Evolutionary conservation across 2,113 vertebrate species (phyloP), one percentile per base, ranked within the genome.

Genomic region (Hippocampus zosterae): DNA sequence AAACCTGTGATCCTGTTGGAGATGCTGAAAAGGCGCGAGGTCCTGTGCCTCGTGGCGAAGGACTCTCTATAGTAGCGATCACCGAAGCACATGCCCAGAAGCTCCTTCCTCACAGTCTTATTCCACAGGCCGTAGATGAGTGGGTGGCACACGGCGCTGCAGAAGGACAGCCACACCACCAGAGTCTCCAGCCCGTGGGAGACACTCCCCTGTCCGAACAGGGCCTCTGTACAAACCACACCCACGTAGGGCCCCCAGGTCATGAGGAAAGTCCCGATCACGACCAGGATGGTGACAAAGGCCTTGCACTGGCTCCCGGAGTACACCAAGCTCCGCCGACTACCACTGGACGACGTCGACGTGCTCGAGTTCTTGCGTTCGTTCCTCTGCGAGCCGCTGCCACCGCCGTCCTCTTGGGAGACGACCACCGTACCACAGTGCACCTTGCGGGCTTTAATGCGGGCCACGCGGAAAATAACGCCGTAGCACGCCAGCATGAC

Each of bases 121-220:
- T 99, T 99, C 98, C 98, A 99, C 65, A 99, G 87, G 8, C 96
- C 98, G 0, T 99, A 99, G 89, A 99, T 98, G 3, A 98, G 91
- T 0, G 97, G 97, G 74, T 99, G 97, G 83, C 97, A 99, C 70
- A 93, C 90, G 1, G 97, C 94, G 37, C 97, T 99, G 81, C 93
- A 93, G 55, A 99, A 98, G 7, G 96, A 97, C 66, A 99, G 87
- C 97, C 97, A 99, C 0, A 95, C 94, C 56, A 95, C 97, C 71
- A 98, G 82, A 0, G 97, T 98, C 92, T 98, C 96, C 86, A 96
- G 68, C 59, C 91, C 82, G 33, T 93, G 94, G 53, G 96, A 94
- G 70, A 97, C 94, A 5, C 85, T 94, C 8, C 94, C 94, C 79
- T 93, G 93, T 1, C 97, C 97, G 93, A 94, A 95, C 71, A 98